Evolutionary conservation across 23 tunicate genomes (phyloP).

Genomic region (Trididemnum clinides): DNA sequence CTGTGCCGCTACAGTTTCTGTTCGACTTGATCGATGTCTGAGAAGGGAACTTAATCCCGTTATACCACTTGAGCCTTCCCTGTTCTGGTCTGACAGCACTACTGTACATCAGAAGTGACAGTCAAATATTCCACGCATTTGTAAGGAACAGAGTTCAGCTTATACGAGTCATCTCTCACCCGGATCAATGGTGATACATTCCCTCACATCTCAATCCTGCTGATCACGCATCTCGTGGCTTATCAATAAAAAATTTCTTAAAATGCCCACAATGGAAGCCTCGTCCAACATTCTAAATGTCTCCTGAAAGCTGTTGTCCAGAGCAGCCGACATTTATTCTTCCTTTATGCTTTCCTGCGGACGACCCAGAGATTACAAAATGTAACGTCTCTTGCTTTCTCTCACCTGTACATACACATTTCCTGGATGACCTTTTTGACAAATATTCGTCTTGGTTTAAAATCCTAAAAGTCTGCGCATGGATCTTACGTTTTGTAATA

Average conservation of each 20-base stretch:
- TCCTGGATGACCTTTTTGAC: too few relatives aligned
- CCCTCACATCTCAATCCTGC: constrained; percentile 40
- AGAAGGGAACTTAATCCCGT: constrained; percentile 27
- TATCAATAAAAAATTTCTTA: constrained; percentile 15
- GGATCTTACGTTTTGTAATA: too few relatives aligned
- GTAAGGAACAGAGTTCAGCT: constrained; percentile 58
- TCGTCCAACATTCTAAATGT: constrained; percentile 55
- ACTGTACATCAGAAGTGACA: constrained; percentile 42
- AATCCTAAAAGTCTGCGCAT: too few relatives aligned
- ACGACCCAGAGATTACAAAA: too few relatives aligned
- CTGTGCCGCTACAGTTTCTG: constrained; percentile 45
- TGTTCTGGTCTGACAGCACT: constrained; percentile 65
- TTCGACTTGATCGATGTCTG: not conserved
- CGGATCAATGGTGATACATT: constrained; percentile 47
- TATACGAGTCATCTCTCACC: constrained; percentile 18
- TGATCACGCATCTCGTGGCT: constrained; percentile 45
- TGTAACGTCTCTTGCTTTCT: too few relatives aligned
- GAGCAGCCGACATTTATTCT: too few relatives aligned
- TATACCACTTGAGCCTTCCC: not conserved
- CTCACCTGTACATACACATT: too few relatives aligned
- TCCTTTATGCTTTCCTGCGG: too few relatives aligned
- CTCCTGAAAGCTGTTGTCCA: constrained; percentile 32
- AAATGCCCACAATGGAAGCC: constrained; percentile 30
- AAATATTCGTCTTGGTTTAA: too few relatives aligned
- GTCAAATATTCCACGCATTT: constrained; percentile 37